These are phyloP conservation scores for Typhlichthys eigenmanni DNA, from an alignment of 2,797 vertebrate genomes.

Conservation along the genomic window DNA sequence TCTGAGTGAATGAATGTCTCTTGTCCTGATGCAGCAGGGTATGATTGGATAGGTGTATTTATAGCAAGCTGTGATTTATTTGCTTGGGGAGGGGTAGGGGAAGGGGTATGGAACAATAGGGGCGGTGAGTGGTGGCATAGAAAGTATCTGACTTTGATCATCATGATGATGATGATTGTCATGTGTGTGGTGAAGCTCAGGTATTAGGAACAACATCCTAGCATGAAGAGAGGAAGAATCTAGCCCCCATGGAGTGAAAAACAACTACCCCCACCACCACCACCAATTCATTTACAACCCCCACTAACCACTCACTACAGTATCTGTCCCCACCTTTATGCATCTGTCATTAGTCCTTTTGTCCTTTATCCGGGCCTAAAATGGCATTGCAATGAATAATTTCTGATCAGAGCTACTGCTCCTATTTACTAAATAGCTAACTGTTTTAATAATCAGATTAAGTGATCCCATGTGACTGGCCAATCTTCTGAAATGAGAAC, in stretches of 20 bases:
- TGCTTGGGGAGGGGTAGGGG: conserved; percentile 69
- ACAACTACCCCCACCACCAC: neutral
- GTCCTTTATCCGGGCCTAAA: neutral
- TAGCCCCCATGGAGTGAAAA: conserved; percentile 27
- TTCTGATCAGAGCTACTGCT: neutral
- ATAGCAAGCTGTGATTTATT: conserved; percentile 71
- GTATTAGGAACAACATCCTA: conserved; percentile 16
- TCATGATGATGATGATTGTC: conserved; percentile 20
- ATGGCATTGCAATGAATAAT: neutral
- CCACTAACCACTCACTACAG: conserved; percentile 9
- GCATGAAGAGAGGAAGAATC: conserved; percentile 29
- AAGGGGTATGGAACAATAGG: conserved; percentile 48
- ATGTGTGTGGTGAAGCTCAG: conserved; percentile 31
- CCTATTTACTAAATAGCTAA: neutral
- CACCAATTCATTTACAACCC: conserved; percentile 18
- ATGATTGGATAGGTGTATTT: conserved; percentile 71
- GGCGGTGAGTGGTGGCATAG: conserved; percentile 33
- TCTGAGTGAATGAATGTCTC: conserved; percentile 28
- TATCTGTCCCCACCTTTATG: conserved; percentile 14
- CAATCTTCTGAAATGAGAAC: neutral
- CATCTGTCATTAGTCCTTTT: conserved; percentile 2
- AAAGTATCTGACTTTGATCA: conserved; percentile 31
- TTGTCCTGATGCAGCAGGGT: conserved; percentile 41
- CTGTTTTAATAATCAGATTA: neutral
- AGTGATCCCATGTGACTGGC: neutral